These are phyloP conservation scores for Trogon surrucura DNA, from an alignment of 2,113 vertebrate genomes.

Conservation along the genomic window DNA sequence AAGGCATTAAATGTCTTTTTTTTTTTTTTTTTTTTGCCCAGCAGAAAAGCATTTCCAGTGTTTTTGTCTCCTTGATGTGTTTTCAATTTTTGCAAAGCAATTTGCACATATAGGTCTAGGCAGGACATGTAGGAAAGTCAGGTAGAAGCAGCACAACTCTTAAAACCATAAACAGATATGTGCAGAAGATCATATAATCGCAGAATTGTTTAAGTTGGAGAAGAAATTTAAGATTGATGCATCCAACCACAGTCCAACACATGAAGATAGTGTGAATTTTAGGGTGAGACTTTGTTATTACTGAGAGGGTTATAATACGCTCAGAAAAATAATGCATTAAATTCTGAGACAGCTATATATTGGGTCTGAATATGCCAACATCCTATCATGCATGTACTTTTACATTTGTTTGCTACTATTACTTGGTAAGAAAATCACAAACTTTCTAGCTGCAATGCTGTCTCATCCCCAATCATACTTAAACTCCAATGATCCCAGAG, in stretches of 20 bases:
- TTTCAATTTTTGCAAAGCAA: background rate
- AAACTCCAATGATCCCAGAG: too few species aligned
- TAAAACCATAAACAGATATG: background rate
- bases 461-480: too few species aligned
- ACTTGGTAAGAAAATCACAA: background rate
- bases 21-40: background rate
- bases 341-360: background rate
- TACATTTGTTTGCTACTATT: background rate
- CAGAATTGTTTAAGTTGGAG: too few species aligned
- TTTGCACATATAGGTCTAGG: fast-evolving
- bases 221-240: too few species aligned
- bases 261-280: fast-evolving
- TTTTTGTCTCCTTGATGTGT: background rate
- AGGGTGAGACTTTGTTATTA: background rate
- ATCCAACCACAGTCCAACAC: too few species aligned
- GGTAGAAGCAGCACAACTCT: background rate
- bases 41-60: background rate
- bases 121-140: background rate
- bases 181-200: background rate
- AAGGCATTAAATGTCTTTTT: background rate
- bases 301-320: fast-evolving
- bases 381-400: background rate
- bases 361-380: background rate
- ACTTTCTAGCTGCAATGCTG: background rate
- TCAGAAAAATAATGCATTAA: background rate